Percentiles rank a stretch among this genome's conserved stretches.
Evolutionary conservation across 2,888 invertebrate species (phyloP).

Genomic region (Calliphora vomitoria): DNA sequence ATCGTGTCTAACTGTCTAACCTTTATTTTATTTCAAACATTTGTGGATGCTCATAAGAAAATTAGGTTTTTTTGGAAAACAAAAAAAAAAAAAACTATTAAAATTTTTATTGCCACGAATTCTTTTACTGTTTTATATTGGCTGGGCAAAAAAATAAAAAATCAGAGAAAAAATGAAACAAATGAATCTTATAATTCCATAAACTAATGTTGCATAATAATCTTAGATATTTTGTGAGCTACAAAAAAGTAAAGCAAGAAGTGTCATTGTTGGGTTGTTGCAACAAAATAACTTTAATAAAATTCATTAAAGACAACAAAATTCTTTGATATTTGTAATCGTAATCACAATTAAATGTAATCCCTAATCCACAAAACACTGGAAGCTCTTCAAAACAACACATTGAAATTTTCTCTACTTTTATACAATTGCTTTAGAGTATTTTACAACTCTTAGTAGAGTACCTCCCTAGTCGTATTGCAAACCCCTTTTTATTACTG

Average conservation of each 20-base stretch:
- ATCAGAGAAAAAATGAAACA: constrained; percentile 33
- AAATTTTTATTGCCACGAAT: constrained; percentile 72
- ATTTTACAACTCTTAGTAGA: neutral
- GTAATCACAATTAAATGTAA: too few species aligned
- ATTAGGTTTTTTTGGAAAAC: constrained; percentile 50
- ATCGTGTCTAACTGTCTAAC: constrained; percentile 74
- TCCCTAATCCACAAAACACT: too few species aligned
- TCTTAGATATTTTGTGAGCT: constrained; percentile 55
- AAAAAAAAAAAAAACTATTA: constrained; percentile 48
- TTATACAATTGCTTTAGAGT: too few species aligned
- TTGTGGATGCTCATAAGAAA: constrained; percentile 64
- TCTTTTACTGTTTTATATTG: constrained; percentile 62
- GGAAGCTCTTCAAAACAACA: too few species aligned
- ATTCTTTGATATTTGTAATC: too few species aligned
- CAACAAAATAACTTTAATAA: too few species aligned
- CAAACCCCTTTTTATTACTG: too few species aligned
- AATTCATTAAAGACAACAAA: too few species aligned
- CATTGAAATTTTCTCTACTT: too few species aligned
- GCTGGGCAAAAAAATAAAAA: neutral
- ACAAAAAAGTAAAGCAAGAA: neutral
- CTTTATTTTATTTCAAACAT: constrained; percentile 63
- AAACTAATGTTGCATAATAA: constrained; percentile 71
- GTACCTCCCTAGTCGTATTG: neutral
- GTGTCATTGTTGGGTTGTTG: too few species aligned
- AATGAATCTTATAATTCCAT: constrained; percentile 59